Percentiles rank a stretch among this genome's conserved stretches.
Evolutionary conservation across 2,888 invertebrate genomes (phyloP).

Genomic region (Hedya salicella): DNA sequence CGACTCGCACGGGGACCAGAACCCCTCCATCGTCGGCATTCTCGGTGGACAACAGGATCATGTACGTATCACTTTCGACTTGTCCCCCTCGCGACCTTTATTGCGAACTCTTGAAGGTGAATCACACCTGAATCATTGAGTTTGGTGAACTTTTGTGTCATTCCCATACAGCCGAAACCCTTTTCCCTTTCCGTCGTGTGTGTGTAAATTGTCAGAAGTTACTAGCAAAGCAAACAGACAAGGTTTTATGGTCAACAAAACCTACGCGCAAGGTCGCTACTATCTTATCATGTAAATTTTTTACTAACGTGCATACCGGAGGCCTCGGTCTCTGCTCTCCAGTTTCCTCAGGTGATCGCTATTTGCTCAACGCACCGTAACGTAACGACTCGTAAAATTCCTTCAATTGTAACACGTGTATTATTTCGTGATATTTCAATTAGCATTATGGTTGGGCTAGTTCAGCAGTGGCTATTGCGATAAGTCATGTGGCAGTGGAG

Average conservation of each 20-base stretch:
- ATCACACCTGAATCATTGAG: conserved; percentile 53
- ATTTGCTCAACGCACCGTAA: conserved; percentile 59
- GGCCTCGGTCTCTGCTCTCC: conserved; percentile 56
- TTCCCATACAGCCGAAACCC: conserved; percentile 41
- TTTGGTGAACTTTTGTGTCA: conserved; percentile 44
- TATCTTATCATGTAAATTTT: conserved; percentile 71
- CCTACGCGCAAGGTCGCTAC: conserved; percentile 54
- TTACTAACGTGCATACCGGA: conserved; percentile 53
- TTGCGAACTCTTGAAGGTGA: conserved; percentile 40
- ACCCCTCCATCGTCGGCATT: conserved; percentile 81
- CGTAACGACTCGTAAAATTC: conserved; percentile 4
- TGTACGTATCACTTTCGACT: conserved; percentile 68
- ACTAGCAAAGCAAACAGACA: conserved; percentile 18
- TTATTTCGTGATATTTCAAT: conserved; percentile 56
- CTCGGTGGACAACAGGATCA: conserved; percentile 82
- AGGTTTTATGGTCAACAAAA: conserved; percentile 39
- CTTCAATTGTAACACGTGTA: conserved; percentile 38
- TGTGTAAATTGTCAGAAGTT: conserved; percentile 17
- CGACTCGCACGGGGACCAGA: conserved; percentile 75
- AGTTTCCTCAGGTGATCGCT: conserved; percentile 62
- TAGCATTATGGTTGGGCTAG: conserved; percentile 50
- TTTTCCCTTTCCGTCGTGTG: conserved; percentile 45
- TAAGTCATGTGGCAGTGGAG: conserved; percentile 34
- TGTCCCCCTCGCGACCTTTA: conserved; percentile 28
- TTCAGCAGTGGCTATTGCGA: conserved; percentile 20